phyloP scores from a whole-genome alignment of 2,888 invertebrate species.

The Oscheius sp. region DNA sequence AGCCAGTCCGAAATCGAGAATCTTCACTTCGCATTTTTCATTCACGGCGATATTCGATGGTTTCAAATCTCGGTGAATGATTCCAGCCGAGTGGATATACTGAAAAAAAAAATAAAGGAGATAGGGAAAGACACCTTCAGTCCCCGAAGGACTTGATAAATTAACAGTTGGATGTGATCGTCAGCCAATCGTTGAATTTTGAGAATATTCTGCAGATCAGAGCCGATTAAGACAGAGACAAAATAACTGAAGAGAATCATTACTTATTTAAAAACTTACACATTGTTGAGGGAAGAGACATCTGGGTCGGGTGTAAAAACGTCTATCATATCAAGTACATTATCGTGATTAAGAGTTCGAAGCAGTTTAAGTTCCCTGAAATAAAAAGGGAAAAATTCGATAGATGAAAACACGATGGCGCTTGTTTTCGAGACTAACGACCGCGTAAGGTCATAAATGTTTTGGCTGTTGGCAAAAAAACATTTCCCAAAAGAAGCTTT shows the following conservation, averaged over 20 bases:
- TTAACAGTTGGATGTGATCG: constrained; percentile 97
- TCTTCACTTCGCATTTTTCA: constrained; percentile 96
- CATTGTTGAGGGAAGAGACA: constrained; percentile 54
- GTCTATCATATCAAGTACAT: constrained; percentile 79
- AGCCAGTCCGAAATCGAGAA: constrained; percentile 67
- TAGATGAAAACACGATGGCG: no score
- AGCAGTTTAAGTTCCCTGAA: constrained; percentile 87
- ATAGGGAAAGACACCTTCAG: constrained; percentile 77
- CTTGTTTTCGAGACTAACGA: background rate
- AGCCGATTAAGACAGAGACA: constrained; percentile 97
- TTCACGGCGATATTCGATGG: constrained; percentile 99
- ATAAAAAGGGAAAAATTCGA: background rate
- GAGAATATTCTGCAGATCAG: constrained; percentile 96
- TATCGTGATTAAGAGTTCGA: constrained; percentile 98
- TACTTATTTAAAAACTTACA: constrained; percentile 51
- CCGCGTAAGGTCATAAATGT: background rate
- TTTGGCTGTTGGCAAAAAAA: no score
- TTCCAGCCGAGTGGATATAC: constrained; percentile 96
- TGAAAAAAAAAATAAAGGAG: constrained; percentile 54
- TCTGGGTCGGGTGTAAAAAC: constrained; percentile 64
- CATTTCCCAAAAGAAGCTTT: no score
- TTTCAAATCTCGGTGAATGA: constrained; percentile 96
- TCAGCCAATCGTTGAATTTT: constrained; percentile 94
- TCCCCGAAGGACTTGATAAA: constrained; percentile 96
- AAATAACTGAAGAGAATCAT: constrained; percentile 78